Conservation (phyloP, 2,888 invertebrate species). For the Camptogramma bilineatum region DNA sequence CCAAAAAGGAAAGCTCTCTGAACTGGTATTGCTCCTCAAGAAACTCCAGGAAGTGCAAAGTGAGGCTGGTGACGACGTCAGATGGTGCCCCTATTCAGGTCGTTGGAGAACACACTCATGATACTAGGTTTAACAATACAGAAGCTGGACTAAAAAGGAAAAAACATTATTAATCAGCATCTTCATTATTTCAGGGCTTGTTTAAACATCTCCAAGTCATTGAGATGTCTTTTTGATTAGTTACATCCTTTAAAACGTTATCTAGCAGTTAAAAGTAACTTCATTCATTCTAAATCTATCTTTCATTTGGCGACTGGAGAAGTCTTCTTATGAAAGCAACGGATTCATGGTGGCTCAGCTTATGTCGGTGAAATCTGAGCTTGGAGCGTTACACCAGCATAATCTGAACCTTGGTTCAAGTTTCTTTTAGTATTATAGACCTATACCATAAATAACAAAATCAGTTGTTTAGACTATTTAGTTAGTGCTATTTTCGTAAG, state of each 20-base stretch:
- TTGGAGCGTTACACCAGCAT: no score
- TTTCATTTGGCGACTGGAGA: no score
- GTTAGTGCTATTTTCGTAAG: neutral
- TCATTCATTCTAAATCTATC: no score
- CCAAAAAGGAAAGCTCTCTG: conserved; percentile 48
- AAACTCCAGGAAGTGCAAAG: conserved; percentile 58
- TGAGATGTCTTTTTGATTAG: no score
- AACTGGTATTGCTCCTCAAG: conserved; percentile 67
- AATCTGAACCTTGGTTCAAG: no score
- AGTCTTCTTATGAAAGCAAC: no score
- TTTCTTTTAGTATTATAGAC: no score
- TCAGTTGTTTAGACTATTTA: no score
- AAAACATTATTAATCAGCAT: conserved; percentile 23
- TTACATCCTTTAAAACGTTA: no score
- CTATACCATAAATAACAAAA: no score
- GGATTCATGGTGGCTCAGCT: neutral
- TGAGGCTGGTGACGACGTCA: conserved; percentile 52
- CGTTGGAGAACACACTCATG: conserved; percentile 31
- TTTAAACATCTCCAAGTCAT: neutral
- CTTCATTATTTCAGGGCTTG: neutral
- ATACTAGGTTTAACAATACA: conserved; percentile 23
- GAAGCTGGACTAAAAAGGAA: conserved; percentile 27
- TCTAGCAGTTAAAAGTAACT: no score
- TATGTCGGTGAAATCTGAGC: neutral
- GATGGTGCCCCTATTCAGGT: conserved; percentile 25